A percentile compares a stretch with the other conserved stretches of the same genome.
These are phyloP conservation scores for Lepidotrigona ventralis DNA, from an alignment of 1,140 invertebrate species.

Conservation along the genomic window DNA sequence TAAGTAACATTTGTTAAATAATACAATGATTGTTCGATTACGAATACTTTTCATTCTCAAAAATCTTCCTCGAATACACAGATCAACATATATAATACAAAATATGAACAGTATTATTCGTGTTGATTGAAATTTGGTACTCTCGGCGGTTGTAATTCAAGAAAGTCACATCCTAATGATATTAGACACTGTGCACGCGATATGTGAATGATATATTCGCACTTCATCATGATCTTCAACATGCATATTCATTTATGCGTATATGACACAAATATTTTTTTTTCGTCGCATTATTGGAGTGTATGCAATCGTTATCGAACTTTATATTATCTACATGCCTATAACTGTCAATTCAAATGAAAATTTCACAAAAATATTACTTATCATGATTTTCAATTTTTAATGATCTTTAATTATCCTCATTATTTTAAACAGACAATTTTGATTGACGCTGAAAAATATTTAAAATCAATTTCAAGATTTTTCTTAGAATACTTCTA, in stretches of 20 bases:
- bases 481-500: not conserved
- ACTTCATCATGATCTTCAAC: not conserved
- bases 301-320: not conserved
- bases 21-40: not conserved
- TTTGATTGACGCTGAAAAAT: not conserved
- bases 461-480: not conserved
- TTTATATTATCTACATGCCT: not conserved
- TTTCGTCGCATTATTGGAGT: not conserved
- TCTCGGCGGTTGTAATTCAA: constrained; percentile 1
- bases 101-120: not conserved
- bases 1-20: not conserved
- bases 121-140: not conserved
- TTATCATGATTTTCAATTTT: not conserved
- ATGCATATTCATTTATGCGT: constrained; percentile 21
- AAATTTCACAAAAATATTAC: not conserved
- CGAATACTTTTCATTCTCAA: not conserved
- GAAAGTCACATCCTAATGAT: constrained; percentile 24
- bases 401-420: not conserved
- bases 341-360: not conserved
- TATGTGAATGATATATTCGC: constrained; percentile 23
- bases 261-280: not conserved
- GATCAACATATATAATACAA: not conserved
- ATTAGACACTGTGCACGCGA: constrained; percentile 14
- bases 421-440: not conserved
- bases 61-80: not conserved